Conservation (phyloP, 35 echinoderm and acorn worm genomes). For the Heliocidaris erythrogramma region DNA sequence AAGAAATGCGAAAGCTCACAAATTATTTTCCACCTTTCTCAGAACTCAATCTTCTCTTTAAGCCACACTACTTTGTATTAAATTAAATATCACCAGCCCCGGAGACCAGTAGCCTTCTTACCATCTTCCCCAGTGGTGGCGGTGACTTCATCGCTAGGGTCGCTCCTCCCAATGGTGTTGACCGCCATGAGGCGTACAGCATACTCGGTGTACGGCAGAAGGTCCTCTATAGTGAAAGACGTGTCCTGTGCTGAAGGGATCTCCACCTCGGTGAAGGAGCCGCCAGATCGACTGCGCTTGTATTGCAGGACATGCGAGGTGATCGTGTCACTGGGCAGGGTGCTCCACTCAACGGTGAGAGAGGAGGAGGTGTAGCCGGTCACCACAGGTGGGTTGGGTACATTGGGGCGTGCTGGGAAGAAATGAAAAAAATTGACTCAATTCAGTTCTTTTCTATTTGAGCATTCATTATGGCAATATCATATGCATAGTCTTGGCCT, state of each 20-base stretch:
- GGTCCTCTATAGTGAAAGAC: constrained; percentile 70
- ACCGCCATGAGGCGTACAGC: constrained; percentile 72
- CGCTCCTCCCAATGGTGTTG: constrained; percentile 84
- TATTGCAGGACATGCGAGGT: constrained; percentile 82
- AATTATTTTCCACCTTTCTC: too few relatives aligned
- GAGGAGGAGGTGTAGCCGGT: constrained; percentile 69
- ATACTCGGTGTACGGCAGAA: constrained; percentile 85
- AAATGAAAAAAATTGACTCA: background rate
- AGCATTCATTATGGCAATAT: background rate
- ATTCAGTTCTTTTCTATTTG: background rate
- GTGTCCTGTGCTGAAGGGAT: constrained; percentile 46
- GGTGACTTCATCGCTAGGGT: constrained; percentile 60
- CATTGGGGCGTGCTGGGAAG: constrained; percentile 71
- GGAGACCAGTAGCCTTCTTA: constrained; percentile 29
- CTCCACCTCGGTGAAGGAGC: constrained; percentile 51
- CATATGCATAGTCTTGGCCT: background rate
- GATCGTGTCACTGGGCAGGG: constrained; percentile 54
- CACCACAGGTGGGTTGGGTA: constrained; percentile 66
- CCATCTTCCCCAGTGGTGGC: constrained; percentile 82
- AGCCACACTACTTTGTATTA: too few relatives aligned
- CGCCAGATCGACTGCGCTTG: constrained; percentile 45
- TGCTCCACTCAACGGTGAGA: constrained; percentile 70
- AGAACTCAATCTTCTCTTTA: too few relatives aligned
- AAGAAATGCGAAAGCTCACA: too few relatives aligned
- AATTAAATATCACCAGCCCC: too few relatives aligned